Evolutionary conservation across 2,797 vertebrate genomes (phyloP).

Genomic region (Hirundo rustica): DNA sequence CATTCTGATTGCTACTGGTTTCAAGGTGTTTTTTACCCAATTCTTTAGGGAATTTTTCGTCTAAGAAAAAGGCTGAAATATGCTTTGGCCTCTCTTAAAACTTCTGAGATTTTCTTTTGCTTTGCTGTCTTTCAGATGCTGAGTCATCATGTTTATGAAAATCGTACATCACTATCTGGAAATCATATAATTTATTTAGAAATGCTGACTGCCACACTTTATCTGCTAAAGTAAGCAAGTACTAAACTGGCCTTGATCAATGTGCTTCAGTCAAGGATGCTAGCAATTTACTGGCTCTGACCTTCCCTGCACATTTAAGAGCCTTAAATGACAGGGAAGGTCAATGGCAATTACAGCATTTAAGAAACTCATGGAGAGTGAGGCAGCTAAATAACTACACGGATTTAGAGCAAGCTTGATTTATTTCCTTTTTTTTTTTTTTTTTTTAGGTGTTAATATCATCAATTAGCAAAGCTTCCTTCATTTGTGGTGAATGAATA

Average conservation of each 20-base stretch:
- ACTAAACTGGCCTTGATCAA: constrained; percentile 16
- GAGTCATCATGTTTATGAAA: not conserved
- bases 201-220: constrained; percentile 35
- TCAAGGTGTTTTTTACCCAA: not conserved
- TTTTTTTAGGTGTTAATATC: not conserved
- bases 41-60: not conserved
- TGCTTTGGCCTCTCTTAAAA: not conserved
- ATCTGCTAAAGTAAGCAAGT: constrained; percentile 46
- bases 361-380: not conserved
- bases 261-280: not conserved
- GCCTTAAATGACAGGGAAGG: not conserved
- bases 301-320: not conserved
- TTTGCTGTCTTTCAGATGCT: not conserved
- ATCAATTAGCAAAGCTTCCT: not conserved
- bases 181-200: not conserved
- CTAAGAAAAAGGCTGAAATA: not conserved
- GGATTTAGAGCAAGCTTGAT: not conserved
- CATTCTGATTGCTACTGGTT: not conserved
- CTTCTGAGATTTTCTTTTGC: not conserved
- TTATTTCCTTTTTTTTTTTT: not conserved
- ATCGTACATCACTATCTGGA: not conserved
- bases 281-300: not conserved
- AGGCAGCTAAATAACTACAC: not conserved
- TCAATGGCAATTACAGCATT: not conserved
- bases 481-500: not conserved